Conservation (phyloP, 2,888 invertebrate species). For the Andricus curvator region DNA sequence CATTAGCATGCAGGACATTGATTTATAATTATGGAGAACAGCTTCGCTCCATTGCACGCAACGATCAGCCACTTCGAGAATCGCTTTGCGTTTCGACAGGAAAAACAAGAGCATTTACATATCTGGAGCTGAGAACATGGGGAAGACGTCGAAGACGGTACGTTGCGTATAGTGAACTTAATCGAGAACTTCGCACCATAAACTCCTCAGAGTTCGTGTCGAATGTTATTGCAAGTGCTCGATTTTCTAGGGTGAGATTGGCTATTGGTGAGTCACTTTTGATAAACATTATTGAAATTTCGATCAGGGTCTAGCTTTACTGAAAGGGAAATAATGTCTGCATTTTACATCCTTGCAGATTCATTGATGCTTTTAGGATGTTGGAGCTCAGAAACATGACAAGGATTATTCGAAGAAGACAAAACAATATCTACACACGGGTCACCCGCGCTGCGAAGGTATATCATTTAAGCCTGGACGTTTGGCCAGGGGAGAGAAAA, state of each 20-base stretch:
- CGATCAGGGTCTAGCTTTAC: background rate
- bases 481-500: too few relatives aligned
- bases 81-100: conserved; percentile 56
- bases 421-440: too few relatives aligned
- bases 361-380: too few relatives aligned
- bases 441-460: too few relatives aligned
- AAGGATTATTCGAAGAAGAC: too few relatives aligned
- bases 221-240: conserved; percentile 15
- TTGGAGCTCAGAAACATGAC: too few relatives aligned
- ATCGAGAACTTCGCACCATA: conserved; percentile 33
- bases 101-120: conserved; percentile 65
- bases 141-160: conserved; percentile 59
- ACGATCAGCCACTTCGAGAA: conserved; percentile 57
- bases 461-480: too few relatives aligned
- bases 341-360: background rate
- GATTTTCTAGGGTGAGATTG: conserved; percentile 13
- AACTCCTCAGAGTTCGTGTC: conserved; percentile 30
- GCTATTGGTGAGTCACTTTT: conserved; percentile 1
- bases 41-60: conserved; percentile 65
- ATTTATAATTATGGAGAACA: conserved; percentile 66
- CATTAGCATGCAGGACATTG: conserved; percentile 66
- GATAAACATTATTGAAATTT: background rate
- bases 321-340: background rate
- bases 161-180: conserved; percentile 48
- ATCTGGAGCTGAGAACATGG: conserved; percentile 60